A percentile compares a stretch with the other conserved stretches of the same genome.
Conservation (phyloP, 1,140 invertebrate genomes). For the Lysiphlebus fabarum region DNA sequence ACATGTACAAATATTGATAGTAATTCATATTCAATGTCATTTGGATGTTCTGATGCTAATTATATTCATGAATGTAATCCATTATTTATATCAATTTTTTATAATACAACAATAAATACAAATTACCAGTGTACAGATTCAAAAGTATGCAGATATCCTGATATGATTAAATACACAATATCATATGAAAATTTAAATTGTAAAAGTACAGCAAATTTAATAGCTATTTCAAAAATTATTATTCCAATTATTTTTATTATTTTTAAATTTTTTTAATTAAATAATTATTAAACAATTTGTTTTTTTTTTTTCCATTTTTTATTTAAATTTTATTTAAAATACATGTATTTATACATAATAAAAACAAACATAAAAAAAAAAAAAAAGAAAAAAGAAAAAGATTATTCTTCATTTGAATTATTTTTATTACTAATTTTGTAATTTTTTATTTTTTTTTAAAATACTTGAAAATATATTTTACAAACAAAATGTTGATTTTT, state of each 20-base stretch:
- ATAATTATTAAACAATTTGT: not conserved
- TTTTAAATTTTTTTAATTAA: constrained; percentile 5
- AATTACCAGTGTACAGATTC: constrained; percentile 48
- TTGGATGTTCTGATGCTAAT: constrained; percentile 57
- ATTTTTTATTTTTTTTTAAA: no score
- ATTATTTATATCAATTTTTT: constrained; percentile 61
- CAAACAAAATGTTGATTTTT: no score
- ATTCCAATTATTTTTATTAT: constrained; percentile 24
- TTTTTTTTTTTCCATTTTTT: no score
- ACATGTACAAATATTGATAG: constrained; percentile 45
- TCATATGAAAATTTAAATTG: constrained; percentile 64
- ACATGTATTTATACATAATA: no score
- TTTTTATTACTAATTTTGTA: no score
- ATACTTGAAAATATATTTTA: no score
- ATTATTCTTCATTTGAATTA: no score
- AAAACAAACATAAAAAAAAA: no score
- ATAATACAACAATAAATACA: constrained; percentile 33
- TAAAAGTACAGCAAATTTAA: constrained; percentile 51
- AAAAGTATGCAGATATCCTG: constrained; percentile 61
- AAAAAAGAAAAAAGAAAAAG: no score
- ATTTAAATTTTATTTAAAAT: no score
- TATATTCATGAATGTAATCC: constrained; percentile 60
- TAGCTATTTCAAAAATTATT: constrained; percentile 25
- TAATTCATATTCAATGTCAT: constrained; percentile 45
- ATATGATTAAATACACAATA: constrained; percentile 61